Conservation (phyloP, 2,797 vertebrate genomes). For the Pseudochaenichthys georgianus region DNA sequence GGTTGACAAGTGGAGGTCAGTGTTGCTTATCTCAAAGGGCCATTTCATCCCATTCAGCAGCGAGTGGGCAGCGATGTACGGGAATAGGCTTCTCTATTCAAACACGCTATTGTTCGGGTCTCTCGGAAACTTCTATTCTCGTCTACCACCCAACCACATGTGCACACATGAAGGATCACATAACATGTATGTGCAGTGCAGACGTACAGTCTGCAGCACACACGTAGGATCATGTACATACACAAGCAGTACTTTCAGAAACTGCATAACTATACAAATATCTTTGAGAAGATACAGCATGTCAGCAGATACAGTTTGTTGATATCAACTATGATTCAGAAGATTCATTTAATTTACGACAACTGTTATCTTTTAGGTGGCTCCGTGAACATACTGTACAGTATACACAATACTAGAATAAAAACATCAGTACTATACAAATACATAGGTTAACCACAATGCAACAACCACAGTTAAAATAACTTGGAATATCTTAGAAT, state of each 20-base stretch:
- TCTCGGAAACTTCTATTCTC: slow-evolving; percentile 56
- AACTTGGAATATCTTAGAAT: background rate
- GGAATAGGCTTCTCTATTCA: slow-evolving; percentile 59
- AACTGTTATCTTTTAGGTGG: background rate
- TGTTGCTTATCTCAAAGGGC: slow-evolving; percentile 65
- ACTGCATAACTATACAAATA: background rate
- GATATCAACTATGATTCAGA: background rate
- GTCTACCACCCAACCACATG: slow-evolving; percentile 29
- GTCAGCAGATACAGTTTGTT: background rate
- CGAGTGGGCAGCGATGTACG: slow-evolving; percentile 44
- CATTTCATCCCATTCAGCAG: slow-evolving; percentile 63
- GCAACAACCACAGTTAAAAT: background rate
- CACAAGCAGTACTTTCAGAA: background rate
- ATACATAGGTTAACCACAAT: background rate
- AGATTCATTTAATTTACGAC: background rate
- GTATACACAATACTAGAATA: background rate
- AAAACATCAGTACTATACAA: background rate
- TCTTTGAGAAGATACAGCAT: background rate
- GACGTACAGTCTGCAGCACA: background rate
- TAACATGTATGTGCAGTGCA: slow-evolving; percentile 28
- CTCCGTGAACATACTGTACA: background rate
- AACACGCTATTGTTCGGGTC: slow-evolving; percentile 56
- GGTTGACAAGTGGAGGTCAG: slow-evolving; percentile 65
- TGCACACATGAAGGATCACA: slow-evolving; percentile 31
- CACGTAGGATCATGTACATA: background rate